Evolutionary conservation across 1,140 invertebrate species (phyloP).

Genomic region (Littorina saxatilis): DNA sequence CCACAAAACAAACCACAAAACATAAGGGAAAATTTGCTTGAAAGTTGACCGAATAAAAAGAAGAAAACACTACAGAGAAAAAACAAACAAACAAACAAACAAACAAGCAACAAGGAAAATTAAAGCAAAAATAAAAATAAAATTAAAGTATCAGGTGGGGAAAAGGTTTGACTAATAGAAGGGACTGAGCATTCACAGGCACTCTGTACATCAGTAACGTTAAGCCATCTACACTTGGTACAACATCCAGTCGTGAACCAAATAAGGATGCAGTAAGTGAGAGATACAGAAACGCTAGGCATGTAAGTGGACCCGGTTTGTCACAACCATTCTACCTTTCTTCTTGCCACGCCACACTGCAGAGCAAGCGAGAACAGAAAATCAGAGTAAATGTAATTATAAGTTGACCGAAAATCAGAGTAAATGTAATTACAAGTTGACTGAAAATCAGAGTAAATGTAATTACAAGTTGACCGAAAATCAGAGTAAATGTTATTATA

Average conservation of each 20-base stretch:
- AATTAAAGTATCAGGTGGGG: neutral
- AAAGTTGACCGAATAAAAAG: too few species aligned
- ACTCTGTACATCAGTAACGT: neutral
- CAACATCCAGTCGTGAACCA: neutral
- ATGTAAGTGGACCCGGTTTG: neutral
- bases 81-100: too few species aligned
- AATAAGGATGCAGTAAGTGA: neutral
- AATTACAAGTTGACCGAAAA: too few species aligned
- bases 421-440: too few species aligned
- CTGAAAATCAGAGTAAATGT: too few species aligned
- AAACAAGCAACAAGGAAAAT: too few species aligned
- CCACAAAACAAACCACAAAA: too few species aligned
- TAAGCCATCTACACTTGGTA: neutral
- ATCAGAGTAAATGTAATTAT: neutral
- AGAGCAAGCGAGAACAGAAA: conserved; percentile 41
- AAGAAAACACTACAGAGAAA: too few species aligned
- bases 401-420: too few species aligned
- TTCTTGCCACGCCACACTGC: conserved; percentile 53
- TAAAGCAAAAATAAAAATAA: conserved; percentile 4
- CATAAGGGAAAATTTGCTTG: too few species aligned
- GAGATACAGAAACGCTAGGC: neutral
- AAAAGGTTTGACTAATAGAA: neutral
- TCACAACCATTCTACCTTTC: conserved; percentile 51
- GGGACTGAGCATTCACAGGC: conserved; percentile 19
- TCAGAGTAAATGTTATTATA: too few species aligned